Conservation (phyloP, 2,888 invertebrate genomes). For the Morinoia aosen region DNA sequence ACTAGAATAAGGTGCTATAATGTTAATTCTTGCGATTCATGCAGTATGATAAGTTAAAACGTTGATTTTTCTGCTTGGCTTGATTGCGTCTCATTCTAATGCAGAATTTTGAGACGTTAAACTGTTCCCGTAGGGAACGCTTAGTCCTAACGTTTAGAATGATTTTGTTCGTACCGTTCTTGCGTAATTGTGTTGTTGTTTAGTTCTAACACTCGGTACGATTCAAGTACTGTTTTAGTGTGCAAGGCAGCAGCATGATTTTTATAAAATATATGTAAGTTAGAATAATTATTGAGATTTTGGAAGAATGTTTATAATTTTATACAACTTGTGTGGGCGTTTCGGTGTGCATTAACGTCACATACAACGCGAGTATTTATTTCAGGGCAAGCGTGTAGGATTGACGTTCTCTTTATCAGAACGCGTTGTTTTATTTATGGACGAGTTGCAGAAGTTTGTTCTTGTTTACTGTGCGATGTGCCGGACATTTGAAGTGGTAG, state of each 20-base stretch:
- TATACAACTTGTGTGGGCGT: neutral
- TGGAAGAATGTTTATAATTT: neutral
- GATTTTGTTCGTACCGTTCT: neutral
- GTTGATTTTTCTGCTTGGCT: neutral
- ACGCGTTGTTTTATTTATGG: no score
- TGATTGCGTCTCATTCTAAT: neutral
- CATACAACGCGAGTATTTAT: no score
- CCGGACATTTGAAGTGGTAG: no score
- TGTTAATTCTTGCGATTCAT: neutral
- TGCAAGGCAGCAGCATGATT: neutral
- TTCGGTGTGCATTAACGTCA: neutral
- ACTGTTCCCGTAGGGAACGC: neutral
- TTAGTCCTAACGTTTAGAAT: neutral
- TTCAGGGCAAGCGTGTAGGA: no score
- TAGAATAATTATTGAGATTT: neutral
- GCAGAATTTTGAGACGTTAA: neutral
- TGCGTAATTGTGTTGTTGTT: neutral
- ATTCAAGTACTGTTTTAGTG: neutral
- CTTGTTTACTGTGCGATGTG: no score
- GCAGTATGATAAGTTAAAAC: neutral
- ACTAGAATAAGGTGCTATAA: neutral
- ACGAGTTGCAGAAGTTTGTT: no score
- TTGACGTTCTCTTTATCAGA: no score
- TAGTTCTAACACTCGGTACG: neutral
- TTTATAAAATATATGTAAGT: neutral